Base-by-base conservation (phyloP, 2,113 vertebrate species). In the Danionella cerebrum region DNA sequence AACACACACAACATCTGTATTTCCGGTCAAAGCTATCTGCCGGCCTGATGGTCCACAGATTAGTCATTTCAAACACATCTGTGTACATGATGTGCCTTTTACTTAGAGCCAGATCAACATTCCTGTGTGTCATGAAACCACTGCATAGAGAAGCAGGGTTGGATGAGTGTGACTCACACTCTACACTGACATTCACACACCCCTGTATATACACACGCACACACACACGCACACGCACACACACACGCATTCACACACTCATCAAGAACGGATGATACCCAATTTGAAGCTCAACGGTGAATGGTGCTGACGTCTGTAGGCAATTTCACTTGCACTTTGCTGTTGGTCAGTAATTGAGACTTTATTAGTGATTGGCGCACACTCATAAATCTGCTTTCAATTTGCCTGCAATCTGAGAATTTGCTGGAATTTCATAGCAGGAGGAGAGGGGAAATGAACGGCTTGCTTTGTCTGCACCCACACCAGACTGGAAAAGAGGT, bases 331-430 rank as follows among this genome's bases (percentile, higher is more conserved):
- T 81, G 80, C 68, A 75, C 81, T 78, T 78, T 44, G 67, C 78
- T 82, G 72, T 81, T 75, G 82, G 84, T 88, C 84, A 85, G 79
- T 86, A 86, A 83, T 78, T 77, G 80, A 84, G 83, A 86, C 86
- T 86, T 86, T 83, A 80, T 79, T 82, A 85, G 82, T 67, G 82
- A 88, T 87, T 79, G 81, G 83, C 67, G 78, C 83, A 83, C 78
- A 77, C 79, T 80, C 75, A 65, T 79, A 83, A 90, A 89, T 88
- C 81, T 90, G 89, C 84, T 90, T 90, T 89, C 87, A 90, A 90
- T 90, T 89, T 90, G 78, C 77, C 35, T 48, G 84, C 89, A 90
- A 89, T 90, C 88, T 88, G 87, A 90, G 87, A 89, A 89, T 90
- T 89, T 89, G 87, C 88, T 84, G 84, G 85, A 87, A 85, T 89